Percentiles rank a stretch among this genome's conserved stretches.
These are phyloP conservation scores for Phataginus tricuspis DNA, from an alignment of 2,797 vertebrate species.

Conservation along the genomic window DNA sequence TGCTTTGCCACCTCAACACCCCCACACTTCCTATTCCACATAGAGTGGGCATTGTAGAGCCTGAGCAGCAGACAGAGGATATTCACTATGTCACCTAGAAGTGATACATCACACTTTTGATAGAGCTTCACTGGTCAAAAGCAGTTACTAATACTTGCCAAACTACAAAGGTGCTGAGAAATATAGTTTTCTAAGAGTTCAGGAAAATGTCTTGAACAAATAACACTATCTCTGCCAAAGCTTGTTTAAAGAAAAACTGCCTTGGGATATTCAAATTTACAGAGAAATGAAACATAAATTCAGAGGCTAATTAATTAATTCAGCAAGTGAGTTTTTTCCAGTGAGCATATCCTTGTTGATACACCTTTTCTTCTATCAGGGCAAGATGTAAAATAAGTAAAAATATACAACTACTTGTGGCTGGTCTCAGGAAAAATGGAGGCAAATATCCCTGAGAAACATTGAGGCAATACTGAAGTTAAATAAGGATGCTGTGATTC, in stretches of 20 bases:
- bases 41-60: accelerated
- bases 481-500: not conserved
- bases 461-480: too few relatives aligned
- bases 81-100: not conserved
- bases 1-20: not conserved
- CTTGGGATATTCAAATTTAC: not conserved
- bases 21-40: not conserved
- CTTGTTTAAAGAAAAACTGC: not conserved
- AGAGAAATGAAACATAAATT: not conserved
- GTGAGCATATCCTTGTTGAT: not conserved
- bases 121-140: not conserved
- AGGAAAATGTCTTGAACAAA: not conserved
- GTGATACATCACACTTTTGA: not conserved
- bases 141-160: not conserved
- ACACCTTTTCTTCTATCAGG: not conserved
- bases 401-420: not conserved
- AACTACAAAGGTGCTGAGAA: not conserved
- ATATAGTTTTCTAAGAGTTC: not conserved
- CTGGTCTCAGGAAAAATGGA: not conserved
- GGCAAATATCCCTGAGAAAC: not conserved
- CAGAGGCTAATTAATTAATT: not conserved
- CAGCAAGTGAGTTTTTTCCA: not conserved
- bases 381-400: not conserved
- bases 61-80: not conserved
- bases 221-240: not conserved